These are phyloP conservation scores for Chroicocephalus ridibundus DNA, from an alignment of 2,113 vertebrate genomes.

Conservation along the genomic window DNA sequence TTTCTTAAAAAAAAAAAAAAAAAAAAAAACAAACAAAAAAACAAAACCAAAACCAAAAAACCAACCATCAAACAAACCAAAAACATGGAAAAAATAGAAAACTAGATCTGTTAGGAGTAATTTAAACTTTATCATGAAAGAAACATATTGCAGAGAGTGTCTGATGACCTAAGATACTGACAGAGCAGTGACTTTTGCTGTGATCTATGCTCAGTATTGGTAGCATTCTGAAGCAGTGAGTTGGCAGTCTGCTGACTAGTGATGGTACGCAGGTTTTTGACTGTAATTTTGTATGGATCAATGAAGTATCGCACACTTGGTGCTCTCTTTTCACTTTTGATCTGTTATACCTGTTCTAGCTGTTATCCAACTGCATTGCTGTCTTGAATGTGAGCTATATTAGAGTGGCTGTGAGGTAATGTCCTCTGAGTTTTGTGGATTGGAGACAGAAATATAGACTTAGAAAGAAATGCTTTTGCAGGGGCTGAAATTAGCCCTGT, in stretches of 20 bases:
- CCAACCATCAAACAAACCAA: too few species aligned
- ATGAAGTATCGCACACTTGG: background rate
- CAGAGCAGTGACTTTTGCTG: background rate
- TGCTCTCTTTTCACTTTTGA: background rate
- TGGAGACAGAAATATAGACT: background rate
- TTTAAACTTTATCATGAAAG: background rate
- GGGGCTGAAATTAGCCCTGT: background rate
- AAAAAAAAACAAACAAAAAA: background rate
- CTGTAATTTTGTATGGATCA: background rate
- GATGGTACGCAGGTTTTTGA: background rate
- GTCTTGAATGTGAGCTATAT: background rate
- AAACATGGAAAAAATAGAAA: background rate
- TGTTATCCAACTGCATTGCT: rapidly evolving
- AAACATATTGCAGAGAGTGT: background rate
- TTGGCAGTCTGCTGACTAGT: background rate
- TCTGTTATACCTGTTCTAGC: background rate
- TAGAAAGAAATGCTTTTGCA: background rate
- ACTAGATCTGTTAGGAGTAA: background rate
- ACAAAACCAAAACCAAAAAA: too few species aligned
- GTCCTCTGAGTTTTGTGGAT: background rate
- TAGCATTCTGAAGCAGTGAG: background rate
- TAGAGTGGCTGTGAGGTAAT: background rate
- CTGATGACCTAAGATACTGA: background rate
- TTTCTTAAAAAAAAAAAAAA: background rate
- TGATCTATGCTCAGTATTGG: background rate